Evolutionary conservation across 2,797 vertebrate species (phyloP).

Genomic region (Distichodus sexfasciatus): DNA sequence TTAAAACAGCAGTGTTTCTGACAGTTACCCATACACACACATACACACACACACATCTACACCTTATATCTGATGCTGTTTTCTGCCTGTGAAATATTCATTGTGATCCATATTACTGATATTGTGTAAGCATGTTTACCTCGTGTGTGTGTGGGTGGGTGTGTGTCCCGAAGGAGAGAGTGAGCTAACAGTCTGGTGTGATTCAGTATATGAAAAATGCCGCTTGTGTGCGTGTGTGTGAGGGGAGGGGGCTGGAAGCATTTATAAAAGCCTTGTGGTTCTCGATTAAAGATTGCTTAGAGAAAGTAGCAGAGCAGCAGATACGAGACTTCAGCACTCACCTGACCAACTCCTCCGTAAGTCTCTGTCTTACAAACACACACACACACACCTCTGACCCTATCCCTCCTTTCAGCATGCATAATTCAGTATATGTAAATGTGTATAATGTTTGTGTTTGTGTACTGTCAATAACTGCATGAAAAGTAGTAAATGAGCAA

Average conservation of each 20-base stretch:
- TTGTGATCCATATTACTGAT: background rate
- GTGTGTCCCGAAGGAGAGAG: conserved; percentile 49
- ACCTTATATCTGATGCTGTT: background rate
- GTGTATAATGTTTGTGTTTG: too few relatives aligned
- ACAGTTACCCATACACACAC: background rate
- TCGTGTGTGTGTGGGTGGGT: conserved; percentile 6
- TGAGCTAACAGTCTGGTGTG: conserved; percentile 65
- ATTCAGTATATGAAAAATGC: conserved; percentile 60
- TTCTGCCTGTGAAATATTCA: conserved; percentile 2
- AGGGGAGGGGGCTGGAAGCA: background rate
- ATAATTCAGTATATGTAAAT: too few relatives aligned
- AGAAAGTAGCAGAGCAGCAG: too few relatives aligned
- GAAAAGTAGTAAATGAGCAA: too few relatives aligned
- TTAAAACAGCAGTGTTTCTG: too few relatives aligned
- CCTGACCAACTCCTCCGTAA: background rate
- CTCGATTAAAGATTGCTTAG: background rate
- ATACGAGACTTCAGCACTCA: too few relatives aligned
- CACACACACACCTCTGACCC: background rate
- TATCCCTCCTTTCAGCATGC: too few relatives aligned
- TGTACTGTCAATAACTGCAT: too few relatives aligned
- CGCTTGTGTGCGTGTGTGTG: conserved; percentile 24
- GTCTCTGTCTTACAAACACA: background rate
- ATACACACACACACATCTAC: background rate
- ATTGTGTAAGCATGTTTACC: conserved; percentile 11
- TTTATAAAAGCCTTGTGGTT: conserved; percentile 27